Evolutionary conservation across 1,140 invertebrate genomes (phyloP), one percentile per base, ranked within the genome.

Genomic region (Microplitis demolitor): DNA sequence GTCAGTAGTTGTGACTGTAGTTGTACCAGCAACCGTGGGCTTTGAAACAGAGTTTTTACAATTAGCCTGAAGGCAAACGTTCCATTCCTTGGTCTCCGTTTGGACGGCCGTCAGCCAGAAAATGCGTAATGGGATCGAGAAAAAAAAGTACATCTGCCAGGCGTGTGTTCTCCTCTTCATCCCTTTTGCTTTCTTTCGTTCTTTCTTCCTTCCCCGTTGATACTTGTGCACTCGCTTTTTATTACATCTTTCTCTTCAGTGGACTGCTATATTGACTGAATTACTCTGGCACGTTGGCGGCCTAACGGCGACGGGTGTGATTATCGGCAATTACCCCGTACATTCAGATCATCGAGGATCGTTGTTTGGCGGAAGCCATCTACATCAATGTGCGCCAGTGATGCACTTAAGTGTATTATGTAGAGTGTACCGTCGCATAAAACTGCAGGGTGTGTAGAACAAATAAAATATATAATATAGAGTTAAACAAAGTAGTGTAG

Each of bases 321-420:
- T 81, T 81, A 81, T 75, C 72, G 74, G 78, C 78, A 81, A 81
- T 81, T 81, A 81, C 79, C 71, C 61, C 77, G 68, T 14, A 33
- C 62, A 4, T 73, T 69, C 71, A 53, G 76, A 81, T 81, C 37
- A 39, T 39, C 78, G 79, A 80, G 77, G 78, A 79, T 79, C 74
- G 75, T 62, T 58, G 66, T 76, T 79, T 70, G 75, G 51, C 53
- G 69, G 54, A 76, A 58, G 56, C 53, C 39, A 39, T 39, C 39
- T 39, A 39, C 39, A 39, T 39, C 39, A 39, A 39, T 34, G 35
- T 63, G 58, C 61, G 31, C 16, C 61, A 39, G 35, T 8, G 39
- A 37, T 39, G 39, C 39, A 39, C 6, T 39, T 39, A 39, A 39
- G 39, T 39, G 39, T 39, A 39, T 39, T 39, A 39, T 39, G 11